Conservation (phyloP, 1,140 invertebrate species). For the Acromyrmex charruanus region DNA sequence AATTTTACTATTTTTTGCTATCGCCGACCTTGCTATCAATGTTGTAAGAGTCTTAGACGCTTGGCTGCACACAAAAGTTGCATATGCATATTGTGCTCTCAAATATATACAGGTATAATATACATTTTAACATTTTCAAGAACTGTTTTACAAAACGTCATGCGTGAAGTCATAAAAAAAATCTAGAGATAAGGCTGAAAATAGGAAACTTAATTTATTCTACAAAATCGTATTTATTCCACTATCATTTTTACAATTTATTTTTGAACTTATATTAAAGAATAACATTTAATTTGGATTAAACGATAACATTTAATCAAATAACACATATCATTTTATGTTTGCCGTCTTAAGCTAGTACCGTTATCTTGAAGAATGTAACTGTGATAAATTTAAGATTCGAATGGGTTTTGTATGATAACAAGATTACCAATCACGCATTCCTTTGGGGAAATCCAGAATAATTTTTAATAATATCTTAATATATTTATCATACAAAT, state of each 20-base stretch:
- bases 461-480: slow-evolving; percentile 56
- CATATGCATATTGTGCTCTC: background rate
- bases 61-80: background rate
- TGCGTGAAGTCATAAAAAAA: background rate
- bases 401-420: slow-evolving; percentile 7
- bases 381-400: slow-evolving; percentile 1
- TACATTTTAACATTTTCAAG: background rate
- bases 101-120: background rate
- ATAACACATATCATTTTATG: background rate
- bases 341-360: background rate
- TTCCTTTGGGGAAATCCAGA: slow-evolving; percentile 37
- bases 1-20: slow-evolving; percentile 11
- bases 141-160: background rate
- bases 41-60: background rate
- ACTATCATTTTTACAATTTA: background rate
- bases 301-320: background rate
- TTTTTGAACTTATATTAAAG: background rate
- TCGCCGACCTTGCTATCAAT: background rate
- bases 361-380: background rate
- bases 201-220: background rate
- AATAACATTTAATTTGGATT: background rate
- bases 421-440: slow-evolving; percentile 10
- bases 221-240: background rate
- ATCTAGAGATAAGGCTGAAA: background rate
- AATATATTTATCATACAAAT: slow-evolving; percentile 55